phyloP scores from a whole-genome alignment of 2,888 invertebrate genomes.

The Sinohyriopsis cumingii region DNA sequence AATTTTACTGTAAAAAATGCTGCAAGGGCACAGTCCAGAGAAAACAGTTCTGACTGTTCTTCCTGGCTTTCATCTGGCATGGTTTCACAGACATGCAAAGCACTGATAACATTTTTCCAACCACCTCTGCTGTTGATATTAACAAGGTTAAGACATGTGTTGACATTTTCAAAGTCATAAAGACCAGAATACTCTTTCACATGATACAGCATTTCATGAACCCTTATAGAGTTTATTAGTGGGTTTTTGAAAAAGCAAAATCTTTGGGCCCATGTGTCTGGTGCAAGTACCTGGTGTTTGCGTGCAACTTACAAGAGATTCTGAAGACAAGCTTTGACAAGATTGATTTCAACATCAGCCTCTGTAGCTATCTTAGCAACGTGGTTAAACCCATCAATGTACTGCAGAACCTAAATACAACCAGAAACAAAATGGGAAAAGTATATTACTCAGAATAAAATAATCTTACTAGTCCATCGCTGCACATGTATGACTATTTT shows the following conservation, averaged over 20 bases:
- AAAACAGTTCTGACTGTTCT: too few relatives aligned
- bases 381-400: constrained; percentile 94
- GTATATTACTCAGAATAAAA: background rate
- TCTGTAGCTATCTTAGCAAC: constrained; percentile 90
- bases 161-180: too few relatives aligned
- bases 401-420: constrained; percentile 80
- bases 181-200: too few relatives aligned
- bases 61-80: too few relatives aligned
- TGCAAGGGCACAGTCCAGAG: too few relatives aligned
- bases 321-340: constrained; percentile 95
- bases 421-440: background rate
- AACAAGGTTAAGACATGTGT: too few relatives aligned
- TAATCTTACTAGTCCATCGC: background rate
- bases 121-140: too few relatives aligned
- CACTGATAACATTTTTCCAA: too few relatives aligned
- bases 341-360: constrained; percentile 92
- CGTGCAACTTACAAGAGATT: constrained; percentile 82
- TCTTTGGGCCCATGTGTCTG: background rate
- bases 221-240: background rate
- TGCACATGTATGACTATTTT: too few relatives aligned
- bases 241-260: background rate
- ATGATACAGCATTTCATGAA: too few relatives aligned
- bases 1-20: too few relatives aligned
- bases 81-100: too few relatives aligned
- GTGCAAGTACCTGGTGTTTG: background rate